These are phyloP conservation scores for Stenolophus ochropezus DNA, from an alignment of 2,888 invertebrate species.

Conservation along the genomic window DNA sequence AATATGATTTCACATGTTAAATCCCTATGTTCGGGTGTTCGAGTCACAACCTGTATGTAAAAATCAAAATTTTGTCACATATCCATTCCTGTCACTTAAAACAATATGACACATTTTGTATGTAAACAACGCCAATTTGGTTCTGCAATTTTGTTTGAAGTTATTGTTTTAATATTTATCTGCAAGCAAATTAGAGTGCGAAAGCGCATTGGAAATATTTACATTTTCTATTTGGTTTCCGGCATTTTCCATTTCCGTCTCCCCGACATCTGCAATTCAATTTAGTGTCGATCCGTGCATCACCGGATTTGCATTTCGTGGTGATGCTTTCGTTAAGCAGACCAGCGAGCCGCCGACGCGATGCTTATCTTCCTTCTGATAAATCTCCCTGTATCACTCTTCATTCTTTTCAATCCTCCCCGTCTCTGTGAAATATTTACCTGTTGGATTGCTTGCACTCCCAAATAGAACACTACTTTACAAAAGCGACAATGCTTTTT, in stretches of 20 bases:
- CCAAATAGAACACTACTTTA: too few species aligned
- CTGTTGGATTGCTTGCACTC: slow-evolving; percentile 3
- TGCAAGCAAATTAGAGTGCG: slow-evolving; percentile 2
- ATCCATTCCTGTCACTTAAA: too few species aligned
- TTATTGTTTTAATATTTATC: slow-evolving; percentile 46
- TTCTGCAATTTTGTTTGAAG: slow-evolving; percentile 15
- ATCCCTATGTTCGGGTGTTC: too few species aligned
- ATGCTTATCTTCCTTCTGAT: slow-evolving; percentile 18
- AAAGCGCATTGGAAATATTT: slow-evolving; percentile 24
- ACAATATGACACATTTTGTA: too few species aligned
- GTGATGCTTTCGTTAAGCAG: slow-evolving; percentile 26
- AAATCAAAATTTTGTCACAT: too few species aligned
- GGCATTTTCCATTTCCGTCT: slow-evolving; percentile 21
- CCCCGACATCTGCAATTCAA: slow-evolving; percentile 43
- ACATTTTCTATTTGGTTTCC: slow-evolving; percentile 44
- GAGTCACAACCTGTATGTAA: too few species aligned
- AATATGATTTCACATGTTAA: too few species aligned
- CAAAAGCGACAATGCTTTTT: not conserved
- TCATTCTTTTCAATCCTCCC: not conserved
- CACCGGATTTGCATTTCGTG: slow-evolving; percentile 33
- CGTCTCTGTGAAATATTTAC: slow-evolving; percentile 1
- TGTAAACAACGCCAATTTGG: too few species aligned
- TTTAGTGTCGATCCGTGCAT: slow-evolving; percentile 38
- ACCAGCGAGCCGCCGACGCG: slow-evolving; percentile 7
- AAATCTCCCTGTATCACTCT: slow-evolving; percentile 17